Percentiles rank a stretch among this genome's conserved stretches.
phyloP scores from a whole-genome alignment of 2,113 vertebrate species.

The Mus musculus region GRCm39 chr14:27645001-27645500 shows the following conservation, averaged over 20 bases:
- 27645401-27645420: conserved; percentile 36
- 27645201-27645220: neutral
- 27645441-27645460: conserved; percentile 31
- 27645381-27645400: neutral
- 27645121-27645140: neutral
- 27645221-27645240: too few relatives aligned
- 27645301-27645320: neutral
- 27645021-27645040: neutral
- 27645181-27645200: neutral
- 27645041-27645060: neutral
- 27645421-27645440: conserved; percentile 33
- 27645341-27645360: neutral
- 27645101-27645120: too few relatives aligned
- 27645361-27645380: neutral
- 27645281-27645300: neutral
- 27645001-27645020: neutral
- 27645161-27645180: neutral
- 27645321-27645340: neutral
- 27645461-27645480: neutral
- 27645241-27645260: too few relatives aligned
- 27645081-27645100: neutral
- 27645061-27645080: too few relatives aligned
- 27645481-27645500: neutral
- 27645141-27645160: neutral
- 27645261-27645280: neutral